Evolutionary conservation across 1,140 invertebrate genomes (phyloP).

Genomic region (Caenorhabditis brenneri): DNA sequence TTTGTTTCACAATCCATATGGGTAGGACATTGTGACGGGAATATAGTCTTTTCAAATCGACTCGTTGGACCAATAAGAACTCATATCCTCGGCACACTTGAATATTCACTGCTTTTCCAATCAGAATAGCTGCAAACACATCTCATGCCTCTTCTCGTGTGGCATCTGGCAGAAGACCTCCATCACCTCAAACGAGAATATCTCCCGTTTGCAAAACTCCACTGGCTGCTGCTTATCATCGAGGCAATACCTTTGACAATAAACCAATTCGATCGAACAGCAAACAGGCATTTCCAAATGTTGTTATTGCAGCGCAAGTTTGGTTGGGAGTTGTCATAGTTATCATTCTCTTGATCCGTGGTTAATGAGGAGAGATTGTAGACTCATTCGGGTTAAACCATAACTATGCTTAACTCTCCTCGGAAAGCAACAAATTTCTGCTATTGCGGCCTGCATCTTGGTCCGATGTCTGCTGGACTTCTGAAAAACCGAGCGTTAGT

Average conservation of each 20-base stretch:
- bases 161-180: slow-evolving; percentile 88
- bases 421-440: too few relatives aligned
- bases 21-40: slow-evolving; percentile 87
- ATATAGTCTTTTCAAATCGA: slow-evolving; percentile 90
- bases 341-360: too few relatives aligned
- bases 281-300: too few relatives aligned
- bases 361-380: too few relatives aligned
- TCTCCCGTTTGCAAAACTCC: slow-evolving; percentile 85
- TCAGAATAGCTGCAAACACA: slow-evolving; percentile 88
- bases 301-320: too few relatives aligned
- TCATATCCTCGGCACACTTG: slow-evolving; percentile 94
- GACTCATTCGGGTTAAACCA: too few relatives aligned
- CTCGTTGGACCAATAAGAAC: slow-evolving; percentile 94
- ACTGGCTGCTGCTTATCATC: slow-evolving; percentile 93
- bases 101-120: slow-evolving; percentile 85
- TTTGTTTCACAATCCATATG: slow-evolving; percentile 91
- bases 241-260: slow-evolving; percentile 92
- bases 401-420: too few relatives aligned
- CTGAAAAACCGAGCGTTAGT: too few relatives aligned
- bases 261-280: too few relatives aligned
- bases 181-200: slow-evolving; percentile 92
- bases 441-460: too few relatives aligned
- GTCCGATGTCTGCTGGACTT: too few relatives aligned
- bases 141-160: slow-evolving; percentile 76
- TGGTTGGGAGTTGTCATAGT: too few relatives aligned